Evolutionary conservation across 2,113 vertebrate genomes (phyloP).

Genomic region (Scolopax mira): DNA sequence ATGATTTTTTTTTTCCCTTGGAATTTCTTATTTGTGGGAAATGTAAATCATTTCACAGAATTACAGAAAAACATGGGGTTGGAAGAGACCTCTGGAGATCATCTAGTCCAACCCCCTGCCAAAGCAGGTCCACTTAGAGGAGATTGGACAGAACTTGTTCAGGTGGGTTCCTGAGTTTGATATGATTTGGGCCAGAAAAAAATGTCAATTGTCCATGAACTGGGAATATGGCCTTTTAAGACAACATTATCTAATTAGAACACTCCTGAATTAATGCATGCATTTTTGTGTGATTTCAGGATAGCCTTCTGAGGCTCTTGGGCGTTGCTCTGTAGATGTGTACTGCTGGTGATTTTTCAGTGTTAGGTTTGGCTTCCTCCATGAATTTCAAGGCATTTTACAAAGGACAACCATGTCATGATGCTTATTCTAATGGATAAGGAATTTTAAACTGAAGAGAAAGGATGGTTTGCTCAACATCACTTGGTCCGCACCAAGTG

Average conservation of each 20-base stretch:
- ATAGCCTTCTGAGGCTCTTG: neutral
- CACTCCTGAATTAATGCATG: neutral
- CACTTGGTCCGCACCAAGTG: neutral
- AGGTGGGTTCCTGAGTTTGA: neutral
- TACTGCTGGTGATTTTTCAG: neutral
- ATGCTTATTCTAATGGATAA: neutral
- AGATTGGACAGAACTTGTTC: no score
- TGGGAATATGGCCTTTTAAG: neutral
- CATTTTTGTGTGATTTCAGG: neutral
- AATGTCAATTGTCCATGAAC: neutral
- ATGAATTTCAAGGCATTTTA: neutral
- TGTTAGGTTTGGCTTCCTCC: neutral
- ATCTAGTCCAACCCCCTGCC: no score
- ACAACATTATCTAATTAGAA: neutral
- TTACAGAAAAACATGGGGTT: no score
- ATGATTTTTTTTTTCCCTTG: neutral
- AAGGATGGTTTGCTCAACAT: neutral
- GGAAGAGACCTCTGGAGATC: no score
- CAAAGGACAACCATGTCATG: neutral
- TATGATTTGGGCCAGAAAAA: neutral
- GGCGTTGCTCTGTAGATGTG: neutral
- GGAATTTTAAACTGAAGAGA: neutral
- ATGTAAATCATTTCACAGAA: neutral
- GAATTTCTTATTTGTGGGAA: neutral
- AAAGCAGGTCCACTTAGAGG: no score